phyloP scores from a whole-genome alignment of 2,888 invertebrate genomes.

The Drosophila infuscata region DNA sequence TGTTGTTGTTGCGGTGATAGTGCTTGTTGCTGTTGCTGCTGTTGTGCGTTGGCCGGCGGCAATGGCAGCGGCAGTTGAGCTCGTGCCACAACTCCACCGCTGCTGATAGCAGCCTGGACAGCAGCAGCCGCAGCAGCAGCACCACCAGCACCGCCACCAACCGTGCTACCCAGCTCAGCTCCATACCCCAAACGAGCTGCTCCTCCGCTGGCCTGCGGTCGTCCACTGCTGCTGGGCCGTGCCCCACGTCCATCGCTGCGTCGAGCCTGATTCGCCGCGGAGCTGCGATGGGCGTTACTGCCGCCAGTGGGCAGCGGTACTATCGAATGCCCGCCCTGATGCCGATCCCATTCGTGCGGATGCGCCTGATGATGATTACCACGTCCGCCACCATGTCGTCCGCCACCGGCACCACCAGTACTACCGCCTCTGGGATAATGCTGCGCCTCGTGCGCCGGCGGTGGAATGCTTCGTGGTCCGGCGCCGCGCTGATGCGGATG shows the following conservation, averaged over 20 bases:
- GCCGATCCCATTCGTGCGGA: conserved; percentile 84
- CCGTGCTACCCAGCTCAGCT: conserved; percentile 63
- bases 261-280: conserved; percentile 82
- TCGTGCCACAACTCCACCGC: conserved; percentile 78
- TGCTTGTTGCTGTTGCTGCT: conserved; percentile 65
- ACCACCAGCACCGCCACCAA: conserved; percentile 72
- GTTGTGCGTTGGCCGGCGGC: conserved; percentile 72
- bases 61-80: conserved; percentile 82
- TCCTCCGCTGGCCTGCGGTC: conserved; percentile 63
- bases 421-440: conserved; percentile 73
- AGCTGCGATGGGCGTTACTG: conserved; percentile 84
- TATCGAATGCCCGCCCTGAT: conserved; percentile 80
- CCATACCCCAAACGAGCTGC: conserved; percentile 77
- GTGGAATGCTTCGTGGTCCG: conserved; percentile 86
- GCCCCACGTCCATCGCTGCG: conserved; percentile 86
- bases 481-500: conserved; percentile 83
- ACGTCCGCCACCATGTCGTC: conserved; percentile 43
- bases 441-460: conserved; percentile 85
- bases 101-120: conserved; percentile 74
- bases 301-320: conserved; percentile 81
- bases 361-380: conserved; percentile 77
- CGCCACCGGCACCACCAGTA: conserved; percentile 41
- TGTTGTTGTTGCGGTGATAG: conserved; percentile 75
- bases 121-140: conserved; percentile 32
- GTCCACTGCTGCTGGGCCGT: conserved; percentile 70